Percentiles rank a stretch among this genome's conserved stretches.
These are phyloP conservation scores for Brotula barbata DNA, from an alignment of 2,797 vertebrate species.

Conservation along the genomic window DNA sequence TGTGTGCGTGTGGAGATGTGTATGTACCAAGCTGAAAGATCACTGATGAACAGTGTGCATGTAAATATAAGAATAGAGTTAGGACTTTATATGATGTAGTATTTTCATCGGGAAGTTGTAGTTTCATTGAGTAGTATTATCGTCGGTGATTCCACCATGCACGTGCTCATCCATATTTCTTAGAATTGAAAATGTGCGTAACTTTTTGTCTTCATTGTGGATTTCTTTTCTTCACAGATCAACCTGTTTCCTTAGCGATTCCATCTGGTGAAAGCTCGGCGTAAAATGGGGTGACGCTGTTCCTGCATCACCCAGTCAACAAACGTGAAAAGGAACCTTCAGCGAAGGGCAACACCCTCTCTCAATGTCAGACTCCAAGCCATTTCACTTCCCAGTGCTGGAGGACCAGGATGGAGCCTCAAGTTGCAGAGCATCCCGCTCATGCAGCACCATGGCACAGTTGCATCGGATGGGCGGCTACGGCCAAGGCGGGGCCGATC, in stretches of 20 bases:
- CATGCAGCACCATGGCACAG: constrained; percentile 61
- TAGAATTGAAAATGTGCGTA: not conserved
- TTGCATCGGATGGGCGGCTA: constrained; percentile 80
- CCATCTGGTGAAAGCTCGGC: not conserved
- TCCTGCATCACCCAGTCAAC: constrained; percentile 15
- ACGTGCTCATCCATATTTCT: not conserved
- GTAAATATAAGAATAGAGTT: too few species aligned
- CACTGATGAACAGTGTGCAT: too few species aligned
- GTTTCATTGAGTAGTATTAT: too few species aligned
- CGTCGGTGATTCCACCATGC: too few species aligned
- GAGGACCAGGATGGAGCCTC: constrained; percentile 67
- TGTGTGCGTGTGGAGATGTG: not conserved
- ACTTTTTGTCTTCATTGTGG: constrained; percentile 23
- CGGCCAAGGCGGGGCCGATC: constrained; percentile 67
- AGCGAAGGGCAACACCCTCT: constrained; percentile 12
- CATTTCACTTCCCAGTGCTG: constrained; percentile 70
- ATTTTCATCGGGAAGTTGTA: too few species aligned
- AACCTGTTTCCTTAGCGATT: constrained; percentile 12
- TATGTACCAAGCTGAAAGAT: not conserved
- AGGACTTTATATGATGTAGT: too few species aligned
- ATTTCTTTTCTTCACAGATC: constrained; percentile 52
- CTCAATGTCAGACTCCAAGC: constrained; percentile 75
- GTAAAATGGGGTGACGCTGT: constrained; percentile 66
- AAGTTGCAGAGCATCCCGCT: constrained; percentile 52
- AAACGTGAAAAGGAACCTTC: constrained; percentile 18